phyloP scores from a whole-genome alignment of 2,888 invertebrate genomes.

The Choreutis nemorana region DNA sequence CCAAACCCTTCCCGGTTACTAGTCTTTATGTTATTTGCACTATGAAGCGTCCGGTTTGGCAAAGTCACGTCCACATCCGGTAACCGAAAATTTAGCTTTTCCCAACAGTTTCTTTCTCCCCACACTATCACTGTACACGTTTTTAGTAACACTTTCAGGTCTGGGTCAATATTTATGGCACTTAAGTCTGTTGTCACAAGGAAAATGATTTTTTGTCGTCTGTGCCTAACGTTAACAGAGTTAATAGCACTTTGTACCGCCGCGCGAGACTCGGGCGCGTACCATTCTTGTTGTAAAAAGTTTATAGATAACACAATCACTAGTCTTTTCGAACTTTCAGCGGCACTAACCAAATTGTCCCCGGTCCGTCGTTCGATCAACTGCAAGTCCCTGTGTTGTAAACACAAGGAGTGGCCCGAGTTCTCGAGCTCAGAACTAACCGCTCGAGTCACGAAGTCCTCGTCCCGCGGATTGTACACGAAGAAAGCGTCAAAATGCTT shows the following conservation, averaged over 20 bases:
- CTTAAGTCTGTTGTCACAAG: constrained; percentile 62
- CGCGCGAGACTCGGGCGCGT: constrained; percentile 80
- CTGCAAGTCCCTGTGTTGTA: constrained; percentile 72
- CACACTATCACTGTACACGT: constrained; percentile 79
- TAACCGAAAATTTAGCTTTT: constrained; percentile 84
- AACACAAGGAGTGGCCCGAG: constrained; percentile 67
- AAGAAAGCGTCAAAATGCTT: constrained; percentile 88
- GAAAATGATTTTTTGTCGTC: constrained; percentile 67
- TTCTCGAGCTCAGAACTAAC: constrained; percentile 79
- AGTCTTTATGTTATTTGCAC: constrained; percentile 55
- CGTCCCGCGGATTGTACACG: constrained; percentile 85
- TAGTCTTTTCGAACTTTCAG: constrained; percentile 73
- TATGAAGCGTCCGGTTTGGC: constrained; percentile 65
- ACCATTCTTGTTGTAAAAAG: constrained; percentile 86
- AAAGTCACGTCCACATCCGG: constrained; percentile 75
- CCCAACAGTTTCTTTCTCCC: constrained; percentile 89
- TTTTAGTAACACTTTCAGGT: constrained; percentile 75
- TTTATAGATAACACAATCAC: constrained; percentile 82
- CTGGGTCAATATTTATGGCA: constrained; percentile 76
- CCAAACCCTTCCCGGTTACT: constrained; percentile 54
- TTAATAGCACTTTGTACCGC: constrained; percentile 78
- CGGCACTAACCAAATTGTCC: constrained; percentile 61
- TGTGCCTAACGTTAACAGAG: constrained; percentile 70
- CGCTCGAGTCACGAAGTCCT: constrained; percentile 72
- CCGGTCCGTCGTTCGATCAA: constrained; percentile 64